Evolutionary conservation across 2,113 vertebrate species (phyloP).

Genomic region (Scomber scombrus): DNA sequence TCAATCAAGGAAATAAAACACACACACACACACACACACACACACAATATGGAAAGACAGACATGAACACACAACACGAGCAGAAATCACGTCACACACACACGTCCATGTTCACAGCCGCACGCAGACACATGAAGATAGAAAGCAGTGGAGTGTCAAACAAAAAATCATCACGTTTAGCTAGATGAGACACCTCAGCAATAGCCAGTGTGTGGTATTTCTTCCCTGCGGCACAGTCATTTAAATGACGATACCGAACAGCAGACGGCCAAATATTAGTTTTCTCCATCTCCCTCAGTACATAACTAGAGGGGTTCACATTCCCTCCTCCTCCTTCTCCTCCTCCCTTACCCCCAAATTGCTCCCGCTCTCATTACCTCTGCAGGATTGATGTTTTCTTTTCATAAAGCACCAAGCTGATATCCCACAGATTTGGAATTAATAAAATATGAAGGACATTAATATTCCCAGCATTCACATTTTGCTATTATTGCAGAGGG

Average conservation of each 20-base stretch:
- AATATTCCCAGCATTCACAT: slow-evolving; percentile 77
- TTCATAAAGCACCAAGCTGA: slow-evolving; percentile 75
- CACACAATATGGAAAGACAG: slow-evolving; percentile 11
- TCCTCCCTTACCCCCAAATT: slow-evolving; percentile 58
- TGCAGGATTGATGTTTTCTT: slow-evolving; percentile 82
- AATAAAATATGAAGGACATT: slow-evolving; percentile 87
- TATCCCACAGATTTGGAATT: slow-evolving; percentile 77
- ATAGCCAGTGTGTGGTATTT: slow-evolving; percentile 23
- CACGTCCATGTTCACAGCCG: slow-evolving; percentile 2
- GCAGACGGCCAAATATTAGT: slow-evolving; percentile 76
- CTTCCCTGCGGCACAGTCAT: slow-evolving; percentile 62
- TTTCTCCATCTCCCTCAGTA: slow-evolving; percentile 66
- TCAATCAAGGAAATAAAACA: slow-evolving; percentile 65
- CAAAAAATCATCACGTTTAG: slow-evolving; percentile 48
- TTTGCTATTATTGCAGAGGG: slow-evolving; percentile 73
- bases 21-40: slow-evolving; percentile 9
- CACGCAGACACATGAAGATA: slow-evolving; percentile 21
- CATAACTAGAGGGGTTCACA: slow-evolving; percentile 66
- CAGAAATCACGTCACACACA: background rate
- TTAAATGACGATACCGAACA: slow-evolving; percentile 64
- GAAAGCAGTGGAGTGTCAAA: slow-evolving; percentile 41
- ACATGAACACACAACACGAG: slow-evolving; percentile 12
- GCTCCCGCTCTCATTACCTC: slow-evolving; percentile 75
- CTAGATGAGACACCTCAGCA: slow-evolving; percentile 51
- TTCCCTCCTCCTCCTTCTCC: slow-evolving; percentile 31